phyloP scores from a whole-genome alignment of 1,140 invertebrate species.

The Lepidurus apus region DNA sequence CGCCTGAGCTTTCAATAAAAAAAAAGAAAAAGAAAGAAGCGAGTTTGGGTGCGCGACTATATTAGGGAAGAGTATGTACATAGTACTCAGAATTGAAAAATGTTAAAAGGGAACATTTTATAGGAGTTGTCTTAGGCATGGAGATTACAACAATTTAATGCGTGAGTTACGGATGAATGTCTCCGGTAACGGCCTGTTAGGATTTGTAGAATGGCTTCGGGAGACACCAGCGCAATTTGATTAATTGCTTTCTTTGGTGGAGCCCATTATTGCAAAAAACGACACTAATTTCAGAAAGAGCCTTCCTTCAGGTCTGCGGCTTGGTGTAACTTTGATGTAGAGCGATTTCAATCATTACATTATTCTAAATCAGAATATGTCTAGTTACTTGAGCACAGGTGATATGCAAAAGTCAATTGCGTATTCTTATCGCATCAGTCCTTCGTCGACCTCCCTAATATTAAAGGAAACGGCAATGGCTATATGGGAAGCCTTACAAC shows the following conservation, averaged over 20 bases:
- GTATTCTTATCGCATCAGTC: not conserved
- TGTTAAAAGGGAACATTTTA: no score
- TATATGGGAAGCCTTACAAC: not conserved
- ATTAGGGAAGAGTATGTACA: not conserved
- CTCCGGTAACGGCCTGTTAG: not conserved
- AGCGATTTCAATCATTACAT: not conserved
- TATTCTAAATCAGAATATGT: not conserved
- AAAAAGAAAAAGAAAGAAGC: not conserved
- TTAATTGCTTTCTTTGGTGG: not conserved
- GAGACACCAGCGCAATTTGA: not conserved
- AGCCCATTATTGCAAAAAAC: not conserved
- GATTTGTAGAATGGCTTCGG: not conserved
- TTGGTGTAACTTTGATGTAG: not conserved
- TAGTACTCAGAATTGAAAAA: no score
- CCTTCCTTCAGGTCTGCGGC: not conserved
- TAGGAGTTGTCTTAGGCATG: not conserved
- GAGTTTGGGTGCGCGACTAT: not conserved
- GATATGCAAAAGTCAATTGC: not conserved
- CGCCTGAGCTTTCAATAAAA: no score
- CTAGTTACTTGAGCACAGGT: not conserved
- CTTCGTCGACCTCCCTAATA: not conserved
- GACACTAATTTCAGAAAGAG: not conserved
- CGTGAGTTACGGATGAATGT: not conserved
- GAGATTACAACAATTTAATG: not conserved
- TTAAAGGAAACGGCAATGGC: not conserved